Base-by-base conservation (phyloP, 2,797 vertebrate species). In the Gallirallus australis region DNA sequence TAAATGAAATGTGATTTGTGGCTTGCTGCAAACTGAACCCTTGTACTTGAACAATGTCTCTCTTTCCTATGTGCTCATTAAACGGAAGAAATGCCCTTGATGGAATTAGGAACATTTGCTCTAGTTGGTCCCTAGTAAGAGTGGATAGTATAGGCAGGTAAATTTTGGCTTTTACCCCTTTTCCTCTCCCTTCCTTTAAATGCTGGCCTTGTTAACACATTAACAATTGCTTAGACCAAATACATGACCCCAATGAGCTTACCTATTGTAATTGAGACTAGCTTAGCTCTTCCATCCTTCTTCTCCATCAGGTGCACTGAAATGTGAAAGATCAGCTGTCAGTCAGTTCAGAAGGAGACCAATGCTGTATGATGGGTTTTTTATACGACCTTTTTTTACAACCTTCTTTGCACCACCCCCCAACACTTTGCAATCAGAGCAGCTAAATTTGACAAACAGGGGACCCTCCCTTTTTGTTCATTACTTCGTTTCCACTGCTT, bases 1-100 rank as follows among this genome's bases (percentile, higher is more conserved):
- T 98, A 98, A 98, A 98, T 98, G 98, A 98, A 98, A 98, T 98
- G 98, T 98, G 98, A 98, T 98, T 98, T 98, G 98, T 98, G 97
- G 92, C 98, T 98, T 95, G 60, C 98, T 98, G 97, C 96, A 98
- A 97, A 97, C 97, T 95, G 96, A 98, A 98, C 97, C 96, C 97
- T 97, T 97, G 97, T 97, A 95, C 96, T 96, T 92, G 96, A 97
- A 96, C 96, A 94, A 96, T 95, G 94, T 94, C 94, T 98, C 96
- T 95, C 93, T 96, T 97, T 97, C 70, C 70, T 95, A 70, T 68
- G 19, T 94, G 96, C 97, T 98, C 82, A 81, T 97, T 98, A 98
- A 97, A 96, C 0, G 23, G 95, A 94, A 98, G 94, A 94, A 96
- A 98, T 97, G 98, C 82, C 98, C 98, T 98, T 98, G 98, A 96